Conservation (phyloP, 2,797 vertebrate genomes). For the Neomorphus geoffroyi region DNA sequence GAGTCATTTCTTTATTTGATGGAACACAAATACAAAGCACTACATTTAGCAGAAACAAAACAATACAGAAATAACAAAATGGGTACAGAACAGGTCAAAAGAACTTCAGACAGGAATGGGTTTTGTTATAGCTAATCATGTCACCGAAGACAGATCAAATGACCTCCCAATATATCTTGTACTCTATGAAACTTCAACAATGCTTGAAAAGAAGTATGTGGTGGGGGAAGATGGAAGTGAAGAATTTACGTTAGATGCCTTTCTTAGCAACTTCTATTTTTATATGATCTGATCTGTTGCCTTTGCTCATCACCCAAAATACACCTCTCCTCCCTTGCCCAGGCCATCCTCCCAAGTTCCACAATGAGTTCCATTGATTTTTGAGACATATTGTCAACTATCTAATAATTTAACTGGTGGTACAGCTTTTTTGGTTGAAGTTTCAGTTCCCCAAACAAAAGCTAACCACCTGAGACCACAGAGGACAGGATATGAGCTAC, state of each 20-base stretch:
- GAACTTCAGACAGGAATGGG: constrained; percentile 21
- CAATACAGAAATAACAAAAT: constrained; percentile 34
- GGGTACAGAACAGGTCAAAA: constrained; percentile 1
- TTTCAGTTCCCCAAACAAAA: constrained; percentile 91
- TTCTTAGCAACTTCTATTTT: constrained; percentile 70
- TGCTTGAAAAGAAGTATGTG: constrained; percentile 16
- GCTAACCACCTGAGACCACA: constrained; percentile 94
- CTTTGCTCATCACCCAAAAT: constrained; percentile 57
- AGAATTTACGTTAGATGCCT: constrained; percentile 34
- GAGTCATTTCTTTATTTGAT: constrained; percentile 60
- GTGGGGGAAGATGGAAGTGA: not conserved
- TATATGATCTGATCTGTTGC: constrained; percentile 24
- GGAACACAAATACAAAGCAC: constrained; percentile 41
- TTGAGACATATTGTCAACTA: constrained; percentile 69
- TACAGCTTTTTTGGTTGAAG: constrained; percentile 81
- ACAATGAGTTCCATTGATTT: constrained; percentile 59
- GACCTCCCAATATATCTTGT: not conserved
- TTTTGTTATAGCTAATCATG: not conserved
- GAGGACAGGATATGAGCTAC: constrained; percentile 97
- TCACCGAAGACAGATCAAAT: constrained; percentile 25
- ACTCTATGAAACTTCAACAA: constrained; percentile 34
- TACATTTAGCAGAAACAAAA: constrained; percentile 49
- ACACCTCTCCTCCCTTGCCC: constrained; percentile 38
- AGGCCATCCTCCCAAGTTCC: constrained; percentile 64
- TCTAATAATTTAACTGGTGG: constrained; percentile 85